A percentile compares a stretch with the other conserved stretches of the same genome.
Conservation (phyloP, 2,113 vertebrate species). For the Sceloporus undulatus region DNA sequence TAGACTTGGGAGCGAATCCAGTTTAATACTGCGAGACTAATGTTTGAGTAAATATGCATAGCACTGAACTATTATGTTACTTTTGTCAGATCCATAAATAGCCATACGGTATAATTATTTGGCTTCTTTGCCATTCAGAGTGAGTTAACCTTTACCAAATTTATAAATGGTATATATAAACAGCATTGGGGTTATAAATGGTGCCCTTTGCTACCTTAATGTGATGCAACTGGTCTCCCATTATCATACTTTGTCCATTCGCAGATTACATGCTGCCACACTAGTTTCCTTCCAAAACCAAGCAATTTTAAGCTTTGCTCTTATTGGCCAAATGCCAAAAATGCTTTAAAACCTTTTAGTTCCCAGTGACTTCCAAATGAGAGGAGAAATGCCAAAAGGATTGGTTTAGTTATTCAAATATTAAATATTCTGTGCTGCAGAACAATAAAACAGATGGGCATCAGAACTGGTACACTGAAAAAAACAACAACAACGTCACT, state of each 20-base stretch:
- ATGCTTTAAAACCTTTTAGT: not conserved
- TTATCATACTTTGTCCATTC: not conserved
- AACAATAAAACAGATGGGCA: too few species aligned
- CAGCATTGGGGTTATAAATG: not conserved
- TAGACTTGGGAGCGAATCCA: too few species aligned
- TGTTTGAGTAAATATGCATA: not conserved
- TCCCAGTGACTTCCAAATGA: not conserved
- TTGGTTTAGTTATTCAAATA: too few species aligned
- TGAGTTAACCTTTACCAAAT: not conserved
- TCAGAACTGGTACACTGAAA: too few species aligned
- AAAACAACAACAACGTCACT: too few species aligned
- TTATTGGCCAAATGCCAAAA: not conserved
- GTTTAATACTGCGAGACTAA: not conserved
- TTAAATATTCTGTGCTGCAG: too few species aligned
- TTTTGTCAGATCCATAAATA: not conserved
- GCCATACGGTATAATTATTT: not conserved
- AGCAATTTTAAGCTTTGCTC: not conserved
- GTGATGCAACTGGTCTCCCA: not conserved
- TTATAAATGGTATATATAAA: not conserved
- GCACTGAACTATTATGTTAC: not conserved
- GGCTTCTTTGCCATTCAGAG: not conserved
- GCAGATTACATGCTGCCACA: not conserved
- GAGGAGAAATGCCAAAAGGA: not conserved
- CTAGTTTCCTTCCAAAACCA: not conserved
- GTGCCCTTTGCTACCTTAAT: not conserved